Evolutionary conservation across 2,113 vertebrate species (phyloP), one percentile per base, ranked within the genome.

Genomic region (Oncorhynchus mykiss): DNA sequence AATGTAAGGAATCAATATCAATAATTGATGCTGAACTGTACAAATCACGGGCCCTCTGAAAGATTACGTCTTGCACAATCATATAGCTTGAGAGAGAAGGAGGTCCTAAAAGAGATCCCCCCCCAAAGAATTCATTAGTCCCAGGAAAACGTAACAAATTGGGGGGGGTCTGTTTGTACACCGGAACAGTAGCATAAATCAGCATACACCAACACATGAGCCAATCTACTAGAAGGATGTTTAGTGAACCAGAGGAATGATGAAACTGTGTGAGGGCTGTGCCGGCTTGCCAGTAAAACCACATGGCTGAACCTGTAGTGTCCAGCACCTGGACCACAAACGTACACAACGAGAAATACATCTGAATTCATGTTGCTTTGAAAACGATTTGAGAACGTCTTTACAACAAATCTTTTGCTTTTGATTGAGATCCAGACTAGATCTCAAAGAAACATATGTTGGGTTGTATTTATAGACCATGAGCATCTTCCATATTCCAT

Each of bases 281-380:
- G 79, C 80, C 65, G 3, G 85, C 70, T 25, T 78, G 86, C 84
- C 83, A 82, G 78, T 67, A 0, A 60, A 49, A 77, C 87, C 89
- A 88, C 88, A 82, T 88, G 90, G 80, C 59, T 13, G 18, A 25
- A 4, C 1, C 77, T 75, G 75, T 76, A 64, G 62, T 22, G 9
- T 64, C 62, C 62, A 64, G n/a, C 9, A 64, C 62, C 20, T 45
- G 39, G 9, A 45, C 39, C 39, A 45, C 39, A 45, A 3, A 45
- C 39, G 9, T 11, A 11, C 39, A 2, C 12, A n/a, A 64, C 13
- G 16, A 11, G 9, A 22, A 4, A n/a, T 16, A 16, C 16, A 54
- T 16, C 51, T 16, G 51, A 54, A 54, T 54, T 54, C 3, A 18
- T 18, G 51, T 54, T 5, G 14, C 49, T 54, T 54, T 54, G 9